phyloP scores from a whole-genome alignment of 2,113 vertebrate species.

The Grammomys dolichurus region DNA sequence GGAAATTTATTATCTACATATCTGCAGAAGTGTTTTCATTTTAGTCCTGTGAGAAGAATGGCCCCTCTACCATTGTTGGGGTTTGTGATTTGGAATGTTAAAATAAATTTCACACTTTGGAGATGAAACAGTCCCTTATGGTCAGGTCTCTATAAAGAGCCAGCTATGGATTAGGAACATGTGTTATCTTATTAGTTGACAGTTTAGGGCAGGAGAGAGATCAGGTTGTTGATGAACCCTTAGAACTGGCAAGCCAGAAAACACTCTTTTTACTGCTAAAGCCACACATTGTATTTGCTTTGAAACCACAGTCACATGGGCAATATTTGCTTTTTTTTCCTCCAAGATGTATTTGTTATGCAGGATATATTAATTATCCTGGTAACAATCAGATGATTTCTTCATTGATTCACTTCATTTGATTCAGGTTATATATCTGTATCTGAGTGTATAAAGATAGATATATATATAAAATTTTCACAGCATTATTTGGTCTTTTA shows the following conservation, averaged over 20 bases:
- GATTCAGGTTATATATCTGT: not conserved
- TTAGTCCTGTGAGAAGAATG: constrained; percentile 40
- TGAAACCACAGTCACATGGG: not conserved
- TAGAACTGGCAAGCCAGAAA: not conserved
- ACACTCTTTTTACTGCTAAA: constrained; percentile 23
- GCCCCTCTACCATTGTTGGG: not conserved
- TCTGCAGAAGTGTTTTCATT: constrained; percentile 57
- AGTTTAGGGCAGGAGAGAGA: constrained; percentile 17
- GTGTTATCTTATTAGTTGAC: constrained; percentile 50
- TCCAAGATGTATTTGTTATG: not conserved
- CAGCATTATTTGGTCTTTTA: not conserved
- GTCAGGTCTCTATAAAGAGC: constrained; percentile 42
- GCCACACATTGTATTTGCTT: not conserved
- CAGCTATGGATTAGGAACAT: not conserved
- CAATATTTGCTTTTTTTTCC: not conserved
- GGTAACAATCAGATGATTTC: not conserved
- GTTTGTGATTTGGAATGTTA: constrained; percentile 61
- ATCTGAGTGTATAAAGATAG: not conserved
- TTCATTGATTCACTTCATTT: not conserved
- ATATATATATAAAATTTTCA: not conserved
- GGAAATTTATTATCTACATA: constrained; percentile 28
- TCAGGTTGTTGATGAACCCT: constrained; percentile 19
- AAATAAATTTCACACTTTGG: constrained; percentile 51
- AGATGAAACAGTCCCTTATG: not conserved
- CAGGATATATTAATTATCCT: constrained; percentile 27